Base-by-base conservation (phyloP, 2,797 vertebrate species). In the Percopsis omiscomaycus region DNA sequence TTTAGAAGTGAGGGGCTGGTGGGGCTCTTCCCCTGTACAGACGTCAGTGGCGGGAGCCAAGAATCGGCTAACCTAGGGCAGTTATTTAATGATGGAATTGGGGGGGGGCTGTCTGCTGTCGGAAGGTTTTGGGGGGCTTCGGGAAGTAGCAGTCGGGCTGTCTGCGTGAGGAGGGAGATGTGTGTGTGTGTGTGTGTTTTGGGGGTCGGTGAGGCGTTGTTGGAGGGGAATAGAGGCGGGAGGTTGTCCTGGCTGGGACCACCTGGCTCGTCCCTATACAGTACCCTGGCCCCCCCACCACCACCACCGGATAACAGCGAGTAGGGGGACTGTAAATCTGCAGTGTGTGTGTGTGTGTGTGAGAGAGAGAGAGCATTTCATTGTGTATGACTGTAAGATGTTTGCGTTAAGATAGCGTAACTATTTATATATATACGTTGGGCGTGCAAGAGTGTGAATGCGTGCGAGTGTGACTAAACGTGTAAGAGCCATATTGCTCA, bases 1-100 rank as follows among this genome's bases (percentile, higher is more conserved):
- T 22, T 22, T 22, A 22, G 22, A 22, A 22, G 22, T 22, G 22
- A 22, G 22, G 22, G 22, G 22, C 22, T 22, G 22, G 22, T 22
- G 22, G 22, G 22, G 22, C 22, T 22, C 9, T 42, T 12, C 15
- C 58, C 62, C 62, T 6, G 8, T 45, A 58, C 32, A 60, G 73
- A 73, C 68, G 37, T 67, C 52, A 59, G 77, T 29, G 68, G 64
- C 66, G 69, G 8, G 60, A 79, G 79, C 70, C 79, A 77, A 76
- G 73, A 71, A 52, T 60, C 66, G 75, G 77, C 79, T 87, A 82
- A 89, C 85, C 88, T 86, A 77, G 80, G 86, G 87, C 88, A 68
- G 77, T 68, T 78, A 83, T 88, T 90, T 89, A 89, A 89, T 84
- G 77, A 86, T 74, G 72, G 61, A 52, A 30, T n/a, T 6, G 50